Conservation (phyloP, 92 coral and sea anemone genomes). For the Metridium senile region DNA sequence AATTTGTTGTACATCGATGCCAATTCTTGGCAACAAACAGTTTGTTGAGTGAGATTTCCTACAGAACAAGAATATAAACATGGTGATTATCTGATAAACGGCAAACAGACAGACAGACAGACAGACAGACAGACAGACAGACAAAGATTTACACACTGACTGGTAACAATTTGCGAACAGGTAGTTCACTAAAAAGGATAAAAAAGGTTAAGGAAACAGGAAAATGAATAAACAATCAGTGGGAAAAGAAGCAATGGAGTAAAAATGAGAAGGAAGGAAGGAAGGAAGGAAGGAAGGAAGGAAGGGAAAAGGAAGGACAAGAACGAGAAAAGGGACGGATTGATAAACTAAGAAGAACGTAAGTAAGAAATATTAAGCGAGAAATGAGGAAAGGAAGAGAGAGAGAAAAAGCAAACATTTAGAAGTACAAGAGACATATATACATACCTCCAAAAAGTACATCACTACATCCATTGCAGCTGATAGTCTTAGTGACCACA, state of each 20-base stretch:
- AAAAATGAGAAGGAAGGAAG: too few relatives aligned
- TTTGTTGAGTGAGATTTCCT: slow-evolving; percentile 12
- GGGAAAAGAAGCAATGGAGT: not conserved
- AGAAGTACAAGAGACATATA: not conserved
- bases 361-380: too few relatives aligned
- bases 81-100: too few relatives aligned
- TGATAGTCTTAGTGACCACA: not conserved
- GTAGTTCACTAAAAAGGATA: too few relatives aligned
- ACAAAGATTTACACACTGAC: not conserved
- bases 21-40: slow-evolving; percentile 3
- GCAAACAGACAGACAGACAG: not conserved
- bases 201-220: too few relatives aligned
- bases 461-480: not conserved
- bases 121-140: not conserved
- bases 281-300: too few relatives aligned
- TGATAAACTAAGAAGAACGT: too few relatives aligned
- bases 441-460: not conserved
- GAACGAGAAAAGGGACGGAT: too few relatives aligned
- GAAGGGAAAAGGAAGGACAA: too few relatives aligned
- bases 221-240: not conserved
- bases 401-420: too few relatives aligned
- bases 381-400: too few relatives aligned
- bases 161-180: too few relatives aligned
- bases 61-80: not conserved
- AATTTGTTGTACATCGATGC: not conserved